Conservation (phyloP, 2,888 invertebrate species). For the Holacanthella duospinosa region DNA sequence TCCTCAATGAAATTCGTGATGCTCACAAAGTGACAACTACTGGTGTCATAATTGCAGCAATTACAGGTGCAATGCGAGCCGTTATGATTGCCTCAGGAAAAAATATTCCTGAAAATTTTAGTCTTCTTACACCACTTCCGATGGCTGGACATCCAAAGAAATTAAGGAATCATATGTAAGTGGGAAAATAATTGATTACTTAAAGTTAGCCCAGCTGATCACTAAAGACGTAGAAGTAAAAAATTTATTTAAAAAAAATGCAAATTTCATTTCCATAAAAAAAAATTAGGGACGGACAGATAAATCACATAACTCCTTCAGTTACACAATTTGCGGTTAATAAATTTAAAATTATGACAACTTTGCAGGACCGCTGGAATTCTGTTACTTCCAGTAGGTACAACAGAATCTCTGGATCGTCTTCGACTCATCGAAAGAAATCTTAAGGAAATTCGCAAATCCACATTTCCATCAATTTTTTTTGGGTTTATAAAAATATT, state of each 20-base stretch:
- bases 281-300: too few species aligned
- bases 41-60: conserved; percentile 26
- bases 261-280: too few species aligned
- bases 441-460: background rate
- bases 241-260: background rate
- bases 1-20: conserved; percentile 20
- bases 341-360: too few species aligned
- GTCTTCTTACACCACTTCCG: conserved; percentile 16
- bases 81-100: conserved; percentile 23
- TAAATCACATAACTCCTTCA: too few species aligned
- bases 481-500: background rate
- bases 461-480: background rate
- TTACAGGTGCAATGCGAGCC: conserved; percentile 29
- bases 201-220: too few species aligned
- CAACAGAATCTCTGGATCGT: background rate
- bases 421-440: background rate
- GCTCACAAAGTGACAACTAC: conserved; percentile 21
- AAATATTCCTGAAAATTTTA: conserved; percentile 15
- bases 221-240: background rate
- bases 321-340: too few species aligned
- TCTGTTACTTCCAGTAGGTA: background rate
- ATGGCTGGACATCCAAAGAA: conserved; percentile 11
- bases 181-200: background rate
- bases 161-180: conserved; percentile 13
- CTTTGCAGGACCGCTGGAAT: background rate